Evolutionary conservation across 2,888 invertebrate genomes (phyloP).

Genomic region (Stratiomys singularior): DNA sequence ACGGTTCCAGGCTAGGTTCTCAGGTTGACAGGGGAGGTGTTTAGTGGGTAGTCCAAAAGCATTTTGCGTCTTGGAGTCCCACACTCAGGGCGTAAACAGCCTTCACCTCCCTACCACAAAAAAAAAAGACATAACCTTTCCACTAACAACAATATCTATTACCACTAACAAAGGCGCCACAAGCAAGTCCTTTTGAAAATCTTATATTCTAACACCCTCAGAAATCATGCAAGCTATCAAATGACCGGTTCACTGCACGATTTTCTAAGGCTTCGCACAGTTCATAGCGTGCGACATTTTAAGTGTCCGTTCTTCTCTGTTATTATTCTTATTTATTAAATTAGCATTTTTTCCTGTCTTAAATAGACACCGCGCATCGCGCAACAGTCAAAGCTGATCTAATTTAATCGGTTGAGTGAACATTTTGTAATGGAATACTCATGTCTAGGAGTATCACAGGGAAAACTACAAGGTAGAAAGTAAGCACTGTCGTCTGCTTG

Average conservation of each 20-base stretch:
- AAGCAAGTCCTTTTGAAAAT: neutral
- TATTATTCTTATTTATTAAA: conserved; percentile 8
- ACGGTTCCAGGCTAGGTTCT: too few species aligned
- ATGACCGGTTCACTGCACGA: neutral
- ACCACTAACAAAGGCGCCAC: neutral
- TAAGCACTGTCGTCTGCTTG: neutral
- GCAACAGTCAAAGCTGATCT: conserved; percentile 17
- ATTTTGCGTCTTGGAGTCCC: too few species aligned
- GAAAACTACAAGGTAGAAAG: neutral
- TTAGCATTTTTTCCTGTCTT: neutral
- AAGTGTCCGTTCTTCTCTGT: neutral
- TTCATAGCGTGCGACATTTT: neutral
- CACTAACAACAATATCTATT: too few species aligned
- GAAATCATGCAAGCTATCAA: neutral
- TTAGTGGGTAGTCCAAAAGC: too few species aligned
- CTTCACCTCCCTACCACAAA: too few species aligned
- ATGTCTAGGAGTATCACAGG: neutral
- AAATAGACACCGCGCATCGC: neutral
- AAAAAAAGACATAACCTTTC: too few species aligned
- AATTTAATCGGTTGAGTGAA: conserved; percentile 19
- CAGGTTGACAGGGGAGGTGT: too few species aligned
- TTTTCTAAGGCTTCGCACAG: neutral
- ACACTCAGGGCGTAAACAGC: too few species aligned
- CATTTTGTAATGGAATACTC: neutral
- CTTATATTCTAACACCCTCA: neutral